These are phyloP conservation scores for Aurelia coerulea DNA, from an alignment of 30 jellyfish, hydroid and myxozoan genomes.

Conservation along the genomic window DNA sequence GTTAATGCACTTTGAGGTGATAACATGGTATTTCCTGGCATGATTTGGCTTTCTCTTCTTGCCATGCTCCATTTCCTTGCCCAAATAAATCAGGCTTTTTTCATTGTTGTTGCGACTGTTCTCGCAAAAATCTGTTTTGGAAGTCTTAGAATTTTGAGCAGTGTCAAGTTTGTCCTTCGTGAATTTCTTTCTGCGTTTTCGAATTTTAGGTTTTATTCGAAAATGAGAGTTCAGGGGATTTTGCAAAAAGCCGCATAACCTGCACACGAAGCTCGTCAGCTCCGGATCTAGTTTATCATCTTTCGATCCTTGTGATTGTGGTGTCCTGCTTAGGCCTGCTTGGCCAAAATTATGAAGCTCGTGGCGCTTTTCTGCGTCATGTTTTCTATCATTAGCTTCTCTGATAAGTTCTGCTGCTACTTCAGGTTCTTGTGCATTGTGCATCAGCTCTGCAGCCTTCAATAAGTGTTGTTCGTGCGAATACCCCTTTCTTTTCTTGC, in stretches of 20 bases:
- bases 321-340: slow-evolving; percentile 17
- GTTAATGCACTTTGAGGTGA: slow-evolving; percentile 9
- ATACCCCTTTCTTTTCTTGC: neutral
- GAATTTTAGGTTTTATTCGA: slow-evolving; percentile 32
- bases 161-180: neutral
- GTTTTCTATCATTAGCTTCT: neutral
- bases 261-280: slow-evolving; percentile 3
- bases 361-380: neutral
- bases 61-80: neutral
- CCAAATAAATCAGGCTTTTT: too few relatives aligned
- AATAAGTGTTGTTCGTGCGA: slow-evolving; percentile 1
- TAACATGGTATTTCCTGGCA: slow-evolving; percentile 34
- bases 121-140: too few relatives aligned
- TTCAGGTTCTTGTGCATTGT: neutral
- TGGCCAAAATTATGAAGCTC: slow-evolving; percentile 6
- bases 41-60: neutral
- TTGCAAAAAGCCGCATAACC: slow-evolving; percentile 41
- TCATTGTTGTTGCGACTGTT: neutral
- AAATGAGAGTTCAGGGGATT: slow-evolving; percentile 7
- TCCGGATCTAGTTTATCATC: neutral
- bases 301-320: neutral
- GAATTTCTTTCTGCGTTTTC: slow-evolving; percentile 6
- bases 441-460: slow-evolving; percentile 31
- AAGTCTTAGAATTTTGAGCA: neutral
- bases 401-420: slow-evolving; percentile 14